Evolutionary conservation across 2,888 invertebrate species (phyloP), one percentile per base, ranked within the genome.

Genomic region (Drosophila mulleri): DNA sequence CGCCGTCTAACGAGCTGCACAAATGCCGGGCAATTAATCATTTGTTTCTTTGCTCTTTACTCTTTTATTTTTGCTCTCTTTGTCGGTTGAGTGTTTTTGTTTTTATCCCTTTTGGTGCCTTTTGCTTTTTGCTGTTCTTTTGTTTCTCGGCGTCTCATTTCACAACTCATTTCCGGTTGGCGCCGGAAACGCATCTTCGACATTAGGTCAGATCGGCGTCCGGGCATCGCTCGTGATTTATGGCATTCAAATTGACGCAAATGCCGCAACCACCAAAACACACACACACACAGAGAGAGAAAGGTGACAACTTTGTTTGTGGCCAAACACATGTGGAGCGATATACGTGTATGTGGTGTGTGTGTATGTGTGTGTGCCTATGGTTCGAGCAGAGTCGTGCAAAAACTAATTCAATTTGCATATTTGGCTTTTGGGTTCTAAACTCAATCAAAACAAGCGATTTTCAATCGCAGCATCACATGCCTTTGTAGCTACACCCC

Each of bases 131-230:
- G 48, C 50, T 7, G 29, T 2, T 20, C 47, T 45, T 56, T 65
- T 74, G 68, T 64, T 75, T 48, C 54, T 48, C 65, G 74, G 78
- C 74, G 78, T 78, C 75, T 72, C 78, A 81, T 80, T 80, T 80
- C 80, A 80, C 81, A 80, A 80, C 81, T 80, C 80, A 80, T 80
- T 80, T 80, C 80, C 80, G 80, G 75, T 78, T 75, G 75, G 72
- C 72, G 78, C 75, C 82, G 80, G 80, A 80, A 78, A 78, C 81
- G 81, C 80, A 81, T 80, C 80, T 80, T 80, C 77, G 78, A 80
- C 76, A 79, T 80, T 80, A 73, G 78, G 53, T 62, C 76, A 67
- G 59, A 68, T 66, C 67, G 68, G 45, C 65, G 66, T 72, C 63
- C 78, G 65, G 72, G 56, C 14, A 20, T 23, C 44, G 48, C 53